phyloP scores from a whole-genome alignment of 2,113 vertebrate species.

The Benitochromis conjunctus region DNA sequence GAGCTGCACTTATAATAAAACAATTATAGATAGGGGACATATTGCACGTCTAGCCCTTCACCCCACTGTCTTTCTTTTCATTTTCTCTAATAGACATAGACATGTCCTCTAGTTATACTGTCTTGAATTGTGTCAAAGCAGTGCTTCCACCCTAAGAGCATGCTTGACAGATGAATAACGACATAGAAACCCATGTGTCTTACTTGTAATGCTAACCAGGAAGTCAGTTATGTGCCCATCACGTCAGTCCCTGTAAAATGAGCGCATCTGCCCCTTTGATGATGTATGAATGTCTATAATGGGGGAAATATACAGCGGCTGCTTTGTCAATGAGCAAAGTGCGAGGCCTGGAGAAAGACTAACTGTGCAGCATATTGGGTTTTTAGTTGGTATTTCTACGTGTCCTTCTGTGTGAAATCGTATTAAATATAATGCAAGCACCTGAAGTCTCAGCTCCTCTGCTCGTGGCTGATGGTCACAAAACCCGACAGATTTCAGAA shows the following conservation, averaged over 20 bases:
- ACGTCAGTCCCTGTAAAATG: not conserved
- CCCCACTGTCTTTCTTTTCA: not conserved
- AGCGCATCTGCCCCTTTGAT: not conserved
- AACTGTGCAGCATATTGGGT: not conserved
- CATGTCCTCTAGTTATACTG: constrained; percentile 6
- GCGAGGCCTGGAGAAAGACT: not conserved
- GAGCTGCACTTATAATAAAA: constrained; percentile 46
- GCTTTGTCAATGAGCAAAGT: constrained; percentile 12
- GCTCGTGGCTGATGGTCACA: not conserved
- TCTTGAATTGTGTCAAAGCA: constrained; percentile 14
- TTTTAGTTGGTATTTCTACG: not conserved
- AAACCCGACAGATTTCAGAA: constrained; percentile 5
- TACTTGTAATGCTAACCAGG: constrained; percentile 21
- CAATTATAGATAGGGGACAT: constrained; percentile 42
- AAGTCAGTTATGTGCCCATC: not conserved
- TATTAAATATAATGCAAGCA: constrained; percentile 22
- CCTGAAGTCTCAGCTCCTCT: not conserved
- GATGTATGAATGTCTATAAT: constrained; percentile 15
- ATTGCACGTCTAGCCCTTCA: not conserved
- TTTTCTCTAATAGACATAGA: not conserved
- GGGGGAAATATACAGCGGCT: not conserved
- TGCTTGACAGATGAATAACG: constrained; percentile 11
- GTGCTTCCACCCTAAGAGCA: not conserved
- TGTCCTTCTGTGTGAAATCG: not conserved
- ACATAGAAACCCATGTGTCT: not conserved